Base-by-base conservation (phyloP, 2,888 invertebrate genomes). In the Tinea semifulvella region DNA sequence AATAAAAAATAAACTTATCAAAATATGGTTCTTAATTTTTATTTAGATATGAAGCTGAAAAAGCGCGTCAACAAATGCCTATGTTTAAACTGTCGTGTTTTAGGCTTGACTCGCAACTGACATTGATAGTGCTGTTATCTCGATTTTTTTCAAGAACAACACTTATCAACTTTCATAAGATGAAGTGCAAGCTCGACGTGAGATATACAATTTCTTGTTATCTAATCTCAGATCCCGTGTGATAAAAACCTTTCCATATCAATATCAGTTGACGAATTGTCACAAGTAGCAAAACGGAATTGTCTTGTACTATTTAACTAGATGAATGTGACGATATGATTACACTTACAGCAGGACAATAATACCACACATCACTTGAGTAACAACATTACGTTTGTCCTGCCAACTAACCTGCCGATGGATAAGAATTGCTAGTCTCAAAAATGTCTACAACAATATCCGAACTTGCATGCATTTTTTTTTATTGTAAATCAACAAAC, bases 371-470 rank as follows among this genome's bases (percentile, higher is more conserved):
- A 27, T 11, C 22, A 22, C 4, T 28, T 7, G 5, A 18, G 8
- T 36, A 18, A 36, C 18, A 17, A 18, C 18, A 36, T 17, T 28
- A 28, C 18, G 36, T 10, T 18, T 36, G 36, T 36, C 36, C 18
- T 36, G 36, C 18, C 16, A 40, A 40, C 40, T 40, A 40, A 40
- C 40, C 11, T 6, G 43, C 72, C 73, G 73, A 66, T 61, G 52
- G 60, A 51, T 52, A 57, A 66, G 53, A 71, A 74, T 68, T 58
- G 79, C 79, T 79, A 77, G 77, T 79, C 77, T 79, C 77, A 77
- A 74, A 56, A 49, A 50, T 40, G 13, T 8, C 20, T 16, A 40
- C n/a, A 22, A 18, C 2, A 40, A 22, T 22, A 6, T 6, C 10
- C 17, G 18, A 28, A 28, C 18, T 8, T 10, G 36, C 36, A 36